Evolutionary conservation across 2,797 vertebrate species (phyloP).

Genomic region (Pangasius sanitwongsei): DNA sequence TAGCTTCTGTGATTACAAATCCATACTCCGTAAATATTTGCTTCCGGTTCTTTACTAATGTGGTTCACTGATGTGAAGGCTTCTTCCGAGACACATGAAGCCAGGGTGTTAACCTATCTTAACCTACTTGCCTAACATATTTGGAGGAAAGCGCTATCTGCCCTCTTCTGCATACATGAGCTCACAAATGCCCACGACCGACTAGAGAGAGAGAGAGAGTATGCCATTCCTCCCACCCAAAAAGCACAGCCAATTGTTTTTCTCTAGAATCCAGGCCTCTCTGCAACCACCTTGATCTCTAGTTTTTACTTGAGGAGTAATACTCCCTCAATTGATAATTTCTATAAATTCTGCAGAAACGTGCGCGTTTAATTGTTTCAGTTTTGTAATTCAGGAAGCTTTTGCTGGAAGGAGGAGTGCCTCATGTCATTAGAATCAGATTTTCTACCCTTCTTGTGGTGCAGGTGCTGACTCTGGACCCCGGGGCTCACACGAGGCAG

Average conservation of each 20-base stretch:
- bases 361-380: neutral
- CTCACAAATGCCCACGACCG: neutral
- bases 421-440: neutral
- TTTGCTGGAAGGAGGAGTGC: neutral
- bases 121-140: neutral
- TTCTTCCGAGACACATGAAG: neutral
- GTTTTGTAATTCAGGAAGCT: neutral
- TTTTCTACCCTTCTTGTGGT: conserved; percentile 21
- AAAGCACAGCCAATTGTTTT: too few relatives aligned
- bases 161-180: neutral
- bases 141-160: neutral
- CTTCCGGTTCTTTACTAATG: neutral
- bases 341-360: neutral
- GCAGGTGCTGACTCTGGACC: conserved; percentile 84
- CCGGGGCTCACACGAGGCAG: conserved; percentile 78
- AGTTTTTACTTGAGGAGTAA: conserved; percentile 2
- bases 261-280: too few relatives aligned
- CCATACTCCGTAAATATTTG: neutral
- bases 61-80: neutral
- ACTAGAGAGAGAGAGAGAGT: neutral
- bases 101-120: neutral
- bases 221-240: neutral
- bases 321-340: neutral
- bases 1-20: neutral
- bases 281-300: neutral